Percentiles rank a stretch among this genome's conserved stretches.
These are phyloP conservation scores for Alauda arvensis DNA, from an alignment of 2,797 vertebrate species.

Conservation along the genomic window DNA sequence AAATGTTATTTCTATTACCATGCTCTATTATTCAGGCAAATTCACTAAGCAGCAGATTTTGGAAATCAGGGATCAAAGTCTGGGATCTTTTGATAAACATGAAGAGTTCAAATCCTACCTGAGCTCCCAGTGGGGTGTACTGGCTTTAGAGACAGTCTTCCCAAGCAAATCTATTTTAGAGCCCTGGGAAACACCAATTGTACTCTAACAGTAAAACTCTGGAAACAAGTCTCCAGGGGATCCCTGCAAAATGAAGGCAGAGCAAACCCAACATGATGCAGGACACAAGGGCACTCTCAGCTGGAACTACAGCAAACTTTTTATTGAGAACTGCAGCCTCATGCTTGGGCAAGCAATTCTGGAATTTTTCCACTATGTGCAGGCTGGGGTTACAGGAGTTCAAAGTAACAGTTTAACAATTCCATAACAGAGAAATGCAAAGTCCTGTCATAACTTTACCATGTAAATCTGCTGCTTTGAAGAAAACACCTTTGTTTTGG, in stretches of 20 bases:
- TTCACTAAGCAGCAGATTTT: not conserved
- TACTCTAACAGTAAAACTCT: not conserved
- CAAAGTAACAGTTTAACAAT: constrained; percentile 18
- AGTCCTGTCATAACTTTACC: not conserved
- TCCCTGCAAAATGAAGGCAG: not conserved
- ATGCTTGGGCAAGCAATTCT: not conserved
- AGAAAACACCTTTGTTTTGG: not conserved
- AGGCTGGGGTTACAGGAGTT: constrained; percentile 6
- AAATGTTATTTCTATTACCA: not conserved
- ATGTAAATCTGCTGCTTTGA: not conserved
- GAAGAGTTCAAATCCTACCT: not conserved
- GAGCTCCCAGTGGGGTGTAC: not conserved
- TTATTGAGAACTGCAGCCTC: not conserved
- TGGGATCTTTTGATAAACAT: not conserved
- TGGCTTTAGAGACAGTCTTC: not conserved
- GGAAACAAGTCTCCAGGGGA: not conserved
- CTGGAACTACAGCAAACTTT: not conserved
- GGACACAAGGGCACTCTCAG: not conserved
- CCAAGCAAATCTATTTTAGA: not conserved
- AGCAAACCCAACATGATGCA: not conserved
- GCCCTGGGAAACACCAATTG: not conserved
- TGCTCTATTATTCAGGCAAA: not conserved
- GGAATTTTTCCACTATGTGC: constrained; percentile 3
- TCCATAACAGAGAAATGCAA: not conserved
- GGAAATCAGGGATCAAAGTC: not conserved